These are phyloP conservation scores for Chionoecetes opilio DNA, from an alignment of 1,140 invertebrate species.

Conservation along the genomic window DNA sequence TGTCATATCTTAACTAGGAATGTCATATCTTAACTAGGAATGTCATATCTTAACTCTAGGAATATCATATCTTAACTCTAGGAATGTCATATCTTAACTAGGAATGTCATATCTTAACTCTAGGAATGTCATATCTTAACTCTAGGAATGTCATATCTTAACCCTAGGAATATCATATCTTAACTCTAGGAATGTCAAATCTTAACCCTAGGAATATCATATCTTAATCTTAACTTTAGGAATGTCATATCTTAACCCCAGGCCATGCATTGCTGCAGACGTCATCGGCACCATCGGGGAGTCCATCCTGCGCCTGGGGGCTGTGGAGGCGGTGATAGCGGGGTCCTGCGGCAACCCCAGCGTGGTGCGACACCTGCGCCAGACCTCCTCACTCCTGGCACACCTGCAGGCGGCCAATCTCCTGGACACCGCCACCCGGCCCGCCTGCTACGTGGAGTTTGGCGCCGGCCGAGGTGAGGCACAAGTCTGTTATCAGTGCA, in stretches of 20 bases:
- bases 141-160: too few species aligned
- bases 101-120: too few species aligned
- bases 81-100: too few species aligned
- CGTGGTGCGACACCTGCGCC: conserved; percentile 45
- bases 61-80: background rate
- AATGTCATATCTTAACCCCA: background rate
- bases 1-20: too few species aligned
- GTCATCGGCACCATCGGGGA: conserved; percentile 45
- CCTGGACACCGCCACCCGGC: conserved; percentile 39
- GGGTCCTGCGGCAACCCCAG: conserved; percentile 34
- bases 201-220: too few species aligned
- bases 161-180: too few species aligned
- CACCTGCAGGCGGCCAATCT: conserved; percentile 23
- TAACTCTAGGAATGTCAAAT: too few species aligned
- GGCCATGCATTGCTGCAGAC: conserved; percentile 14
- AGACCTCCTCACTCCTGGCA: conserved; percentile 61
- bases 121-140: too few species aligned
- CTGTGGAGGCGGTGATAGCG: conserved; percentile 43
- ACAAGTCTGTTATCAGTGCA: too few species aligned
- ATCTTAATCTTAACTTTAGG: too few species aligned
- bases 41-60: too few species aligned
- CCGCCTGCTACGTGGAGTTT: conserved; percentile 65
- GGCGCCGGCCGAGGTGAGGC: conserved; percentile 64
- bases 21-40: too few species aligned
- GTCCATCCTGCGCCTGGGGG: conserved; percentile 39